These are phyloP conservation scores for Amphimallon solstitiale DNA, from an alignment of 2,888 invertebrate species.

Conservation along the genomic window DNA sequence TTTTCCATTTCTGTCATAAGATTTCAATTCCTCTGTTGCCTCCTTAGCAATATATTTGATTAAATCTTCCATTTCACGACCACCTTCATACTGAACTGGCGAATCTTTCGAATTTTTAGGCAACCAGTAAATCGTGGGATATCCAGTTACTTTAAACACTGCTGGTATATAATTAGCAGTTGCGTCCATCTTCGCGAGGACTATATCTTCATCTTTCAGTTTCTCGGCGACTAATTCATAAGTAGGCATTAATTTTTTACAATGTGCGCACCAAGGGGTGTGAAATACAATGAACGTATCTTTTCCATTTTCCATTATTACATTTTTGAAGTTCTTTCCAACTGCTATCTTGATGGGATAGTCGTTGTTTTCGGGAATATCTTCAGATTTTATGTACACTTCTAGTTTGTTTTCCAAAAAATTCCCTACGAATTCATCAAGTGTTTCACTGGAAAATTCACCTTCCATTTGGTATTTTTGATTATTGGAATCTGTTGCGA, in stretches of 20 bases:
- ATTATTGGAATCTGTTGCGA: conserved; percentile 79
- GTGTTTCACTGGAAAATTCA: conserved; percentile 87
- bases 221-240: conserved; percentile 90
- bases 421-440: conserved; percentile 83
- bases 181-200: conserved; percentile 95
- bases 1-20: conserved; percentile 83
- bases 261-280: conserved; percentile 97
- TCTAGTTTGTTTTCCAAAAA: conserved; percentile 81
- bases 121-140: conserved; percentile 94
- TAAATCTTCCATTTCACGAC: conserved; percentile 88
- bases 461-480: conserved; percentile 87
- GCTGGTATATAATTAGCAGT: conserved; percentile 94
- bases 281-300: conserved; percentile 95
- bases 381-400: conserved; percentile 91
- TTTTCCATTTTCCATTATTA: conserved; percentile 84
- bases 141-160: conserved; percentile 87
- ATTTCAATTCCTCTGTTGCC: conserved; percentile 81
- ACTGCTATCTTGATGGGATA: conserved; percentile 86
- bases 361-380: conserved; percentile 82
- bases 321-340: conserved; percentile 91
- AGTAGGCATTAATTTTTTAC: conserved; percentile 91
- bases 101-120: conserved; percentile 79
- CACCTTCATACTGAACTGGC: conserved; percentile 87
- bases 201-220: conserved; percentile 83
- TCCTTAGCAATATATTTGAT: conserved; percentile 89